These are phyloP conservation scores for Ramphastos sulfuratus DNA, from an alignment of 2,113 vertebrate genomes.

Conservation along the genomic window DNA sequence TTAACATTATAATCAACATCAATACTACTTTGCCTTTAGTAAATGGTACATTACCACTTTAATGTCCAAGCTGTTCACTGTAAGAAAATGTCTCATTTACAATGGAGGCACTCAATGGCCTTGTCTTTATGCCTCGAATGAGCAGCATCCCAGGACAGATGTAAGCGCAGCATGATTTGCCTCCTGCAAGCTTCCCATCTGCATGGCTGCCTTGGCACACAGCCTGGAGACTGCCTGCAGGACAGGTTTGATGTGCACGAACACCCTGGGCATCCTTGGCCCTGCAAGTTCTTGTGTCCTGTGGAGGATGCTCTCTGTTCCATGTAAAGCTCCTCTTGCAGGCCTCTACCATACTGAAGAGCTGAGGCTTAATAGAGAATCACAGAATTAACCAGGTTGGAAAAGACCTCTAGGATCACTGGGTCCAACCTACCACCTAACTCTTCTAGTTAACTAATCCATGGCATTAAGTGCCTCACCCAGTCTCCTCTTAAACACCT, in stretches of 20 bases:
- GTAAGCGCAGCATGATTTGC: neutral
- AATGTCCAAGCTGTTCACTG: slow-evolving; percentile 2
- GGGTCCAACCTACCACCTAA: no score
- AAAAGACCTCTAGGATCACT: no score
- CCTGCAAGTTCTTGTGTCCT: neutral
- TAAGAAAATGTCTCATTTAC: neutral
- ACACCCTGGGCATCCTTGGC: neutral
- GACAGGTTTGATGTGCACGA: fast-evolving
- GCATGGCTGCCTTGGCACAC: neutral
- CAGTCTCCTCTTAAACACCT: no score
- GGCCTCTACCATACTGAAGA: neutral
- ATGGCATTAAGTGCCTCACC: no score
- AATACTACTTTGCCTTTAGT: neutral
- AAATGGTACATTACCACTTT: neutral
- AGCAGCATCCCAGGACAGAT: slow-evolving; percentile 13
- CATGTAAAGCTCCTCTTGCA: neutral
- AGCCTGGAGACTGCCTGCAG: neutral
- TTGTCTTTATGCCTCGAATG: neutral
- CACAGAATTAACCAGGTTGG: no score
- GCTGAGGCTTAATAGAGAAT: neutral
- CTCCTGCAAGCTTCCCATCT: slow-evolving; percentile 21
- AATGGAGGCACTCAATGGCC: neutral
- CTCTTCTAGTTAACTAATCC: no score
- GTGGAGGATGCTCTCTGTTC: neutral
- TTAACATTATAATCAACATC: neutral